These are phyloP conservation scores for Sinocyclocheilus anshuiensis DNA, from an alignment of 2,113 vertebrate genomes.

Conservation along the genomic window DNA sequence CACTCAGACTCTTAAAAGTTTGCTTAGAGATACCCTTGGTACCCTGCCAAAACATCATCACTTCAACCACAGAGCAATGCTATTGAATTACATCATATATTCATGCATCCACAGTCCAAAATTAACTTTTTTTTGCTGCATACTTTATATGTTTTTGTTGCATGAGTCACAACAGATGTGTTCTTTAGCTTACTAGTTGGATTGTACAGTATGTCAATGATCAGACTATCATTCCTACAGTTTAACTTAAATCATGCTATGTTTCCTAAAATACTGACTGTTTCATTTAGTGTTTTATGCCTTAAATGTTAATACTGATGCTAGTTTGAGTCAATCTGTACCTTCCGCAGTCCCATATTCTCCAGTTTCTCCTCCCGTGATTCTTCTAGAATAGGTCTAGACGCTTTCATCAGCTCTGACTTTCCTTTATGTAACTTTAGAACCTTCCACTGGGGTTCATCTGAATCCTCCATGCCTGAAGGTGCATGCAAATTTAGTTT, in stretches of 20 bases:
- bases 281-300: background rate
- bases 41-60: conserved; percentile 56
- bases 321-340: conserved; percentile 28
- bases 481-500: background rate
- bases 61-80: background rate
- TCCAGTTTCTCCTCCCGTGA: conserved; percentile 72
- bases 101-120: background rate
- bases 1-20: conserved; percentile 63
- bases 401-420: conserved; percentile 65
- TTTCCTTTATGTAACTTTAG: conserved; percentile 57
- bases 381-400: conserved; percentile 67
- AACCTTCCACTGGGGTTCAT: conserved; percentile 41
- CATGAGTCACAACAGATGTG: background rate
- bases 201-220: background rate
- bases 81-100: background rate
- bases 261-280: background rate
- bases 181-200: background rate
- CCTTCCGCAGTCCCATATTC: conserved; percentile 67
- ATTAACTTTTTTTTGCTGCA: too few relatives aligned
- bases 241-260: background rate
- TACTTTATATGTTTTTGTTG: background rate
- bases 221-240: background rate
- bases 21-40: conserved; percentile 64
- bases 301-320: too few relatives aligned
- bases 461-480: conserved; percentile 52